Evolutionary conservation across 2,797 vertebrate species (phyloP), one percentile per base, ranked within the genome.

Genomic region (Smutsia gigantea): DNA sequence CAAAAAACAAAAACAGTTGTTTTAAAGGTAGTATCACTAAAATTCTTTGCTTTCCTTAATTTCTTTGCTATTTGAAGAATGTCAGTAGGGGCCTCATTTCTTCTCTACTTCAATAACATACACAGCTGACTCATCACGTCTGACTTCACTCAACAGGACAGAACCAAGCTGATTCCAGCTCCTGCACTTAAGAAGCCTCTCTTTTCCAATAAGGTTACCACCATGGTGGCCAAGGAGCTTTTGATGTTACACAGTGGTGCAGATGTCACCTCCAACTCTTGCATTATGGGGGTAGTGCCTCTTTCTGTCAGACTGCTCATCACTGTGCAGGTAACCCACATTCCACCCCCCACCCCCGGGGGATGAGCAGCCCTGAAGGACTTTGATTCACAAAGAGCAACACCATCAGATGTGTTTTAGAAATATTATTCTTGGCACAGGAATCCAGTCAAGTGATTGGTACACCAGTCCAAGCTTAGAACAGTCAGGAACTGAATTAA

Each of bases 201-300:
- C 42, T 23, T 25, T 7, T 29, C 86, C 25, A 34, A 13, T 39
- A n/a, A 23, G 77, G 51, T 19, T 46, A 72, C 55, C 15, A 23
- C 27, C 55, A 18, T 2, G 15, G 25, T 2, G 15, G 51, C 49
- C 78, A 49, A 39, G 10, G 27, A 39, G 19, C 39, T 49, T 29
- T n/a, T 8, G 1, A 14, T 4, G 17, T 37, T 1, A 57, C 21
- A 14, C n/a, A 37, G 7, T 5, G 5, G 4, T 42, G n/a, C 7
- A 23, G 14, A 46, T 3, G 8, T 39, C 18, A 64, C 55, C 39
- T 69, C 55, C 31, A 74, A 39, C 31, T 31, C 57, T 49, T 46
- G 29, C 59, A 15, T 34, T 15, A 1, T 1, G 1, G 11, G 14
- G 37, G 23, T 8, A 12, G 18, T 18, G 25, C 8, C 63, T 61